Conservation (phyloP, 2,888 invertebrate species). For the Acleris cristana region DNA sequence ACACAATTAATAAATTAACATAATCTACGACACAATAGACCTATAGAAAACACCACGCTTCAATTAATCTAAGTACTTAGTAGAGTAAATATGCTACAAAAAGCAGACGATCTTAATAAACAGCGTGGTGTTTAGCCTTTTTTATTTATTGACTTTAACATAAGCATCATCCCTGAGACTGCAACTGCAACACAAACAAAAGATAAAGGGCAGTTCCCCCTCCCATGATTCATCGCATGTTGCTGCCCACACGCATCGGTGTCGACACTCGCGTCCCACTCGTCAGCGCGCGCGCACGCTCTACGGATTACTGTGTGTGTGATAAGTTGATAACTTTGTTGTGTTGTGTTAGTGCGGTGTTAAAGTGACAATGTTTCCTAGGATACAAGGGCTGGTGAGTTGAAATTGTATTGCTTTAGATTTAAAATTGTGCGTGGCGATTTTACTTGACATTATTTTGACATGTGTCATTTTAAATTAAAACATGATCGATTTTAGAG, state of each 20-base stretch:
- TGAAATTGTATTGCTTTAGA: not conserved
- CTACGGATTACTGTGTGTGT: conserved; percentile 47
- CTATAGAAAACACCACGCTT: too few relatives aligned
- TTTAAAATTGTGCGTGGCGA: not conserved
- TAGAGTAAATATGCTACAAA: too few relatives aligned
- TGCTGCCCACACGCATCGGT: conserved; percentile 24
- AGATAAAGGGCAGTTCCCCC: conserved; percentile 32
- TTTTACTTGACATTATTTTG: not conserved
- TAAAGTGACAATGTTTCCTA: conserved; percentile 70
- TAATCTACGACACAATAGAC: too few relatives aligned
- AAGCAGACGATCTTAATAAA: too few relatives aligned
- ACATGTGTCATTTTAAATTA: conserved; percentile 2
- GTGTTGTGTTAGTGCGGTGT: conserved; percentile 48
- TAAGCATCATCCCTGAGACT: not conserved
- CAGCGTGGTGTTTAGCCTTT: too few relatives aligned
- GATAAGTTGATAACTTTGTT: conserved; percentile 54
- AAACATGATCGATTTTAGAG: too few relatives aligned
- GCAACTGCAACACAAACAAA: conserved; percentile 18
- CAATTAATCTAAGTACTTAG: too few relatives aligned
- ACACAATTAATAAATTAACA: too few relatives aligned
- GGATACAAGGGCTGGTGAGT: conserved; percentile 80
- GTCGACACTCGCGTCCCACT: conserved; percentile 56
- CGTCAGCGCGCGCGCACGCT: conserved; percentile 46
- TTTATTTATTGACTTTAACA: not conserved
- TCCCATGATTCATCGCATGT: conserved; percentile 19